Percentiles rank a stretch among this genome's conserved stretches.
Evolutionary conservation across 2,888 invertebrate genomes (phyloP).

Genomic region (Galeopsomyia nigrocyanea): DNA sequence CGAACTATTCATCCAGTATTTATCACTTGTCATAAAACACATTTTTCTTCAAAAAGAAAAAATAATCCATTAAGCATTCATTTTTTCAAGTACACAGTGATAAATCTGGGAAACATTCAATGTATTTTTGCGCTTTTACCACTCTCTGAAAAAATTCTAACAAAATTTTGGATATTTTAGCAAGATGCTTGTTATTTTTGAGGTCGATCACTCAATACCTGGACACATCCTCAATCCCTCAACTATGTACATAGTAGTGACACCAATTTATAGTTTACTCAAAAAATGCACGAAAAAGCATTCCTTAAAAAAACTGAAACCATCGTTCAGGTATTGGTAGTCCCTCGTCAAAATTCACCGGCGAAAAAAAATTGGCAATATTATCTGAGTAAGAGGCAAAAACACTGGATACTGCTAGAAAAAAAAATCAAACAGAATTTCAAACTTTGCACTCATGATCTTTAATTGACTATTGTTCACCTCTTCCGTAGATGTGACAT

Average conservation of each 20-base stretch:
- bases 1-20: conserved; percentile 28
- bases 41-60: conserved; percentile 2
- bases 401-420: conserved; percentile 19
- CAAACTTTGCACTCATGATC: conserved; percentile 18
- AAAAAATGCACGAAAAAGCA: neutral
- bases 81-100: conserved; percentile 5
- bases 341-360: conserved; percentile 16
- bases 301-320: neutral
- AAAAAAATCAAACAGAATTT: neutral
- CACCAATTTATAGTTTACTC: neutral
- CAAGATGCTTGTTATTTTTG: conserved; percentile 31
- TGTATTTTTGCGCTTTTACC: conserved; percentile 48
- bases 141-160: conserved; percentile 24
- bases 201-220: conserved; percentile 37
- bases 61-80: neutral
- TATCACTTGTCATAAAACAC: conserved; percentile 9
- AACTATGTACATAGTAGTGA: neutral
- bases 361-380: conserved; percentile 35
- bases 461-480: conserved; percentile 31
- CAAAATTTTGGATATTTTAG: conserved; percentile 27
- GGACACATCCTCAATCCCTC: conserved; percentile 11
- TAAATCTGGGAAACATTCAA: conserved; percentile 30
- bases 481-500: conserved; percentile 78
- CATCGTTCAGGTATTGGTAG: conserved; percentile 31
- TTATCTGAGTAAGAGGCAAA: conserved; percentile 42